Percentiles rank a stretch among this genome's conserved stretches.
phyloP scores from a whole-genome alignment of 2,888 invertebrate species.

The Parnassius glacialis region DNA sequence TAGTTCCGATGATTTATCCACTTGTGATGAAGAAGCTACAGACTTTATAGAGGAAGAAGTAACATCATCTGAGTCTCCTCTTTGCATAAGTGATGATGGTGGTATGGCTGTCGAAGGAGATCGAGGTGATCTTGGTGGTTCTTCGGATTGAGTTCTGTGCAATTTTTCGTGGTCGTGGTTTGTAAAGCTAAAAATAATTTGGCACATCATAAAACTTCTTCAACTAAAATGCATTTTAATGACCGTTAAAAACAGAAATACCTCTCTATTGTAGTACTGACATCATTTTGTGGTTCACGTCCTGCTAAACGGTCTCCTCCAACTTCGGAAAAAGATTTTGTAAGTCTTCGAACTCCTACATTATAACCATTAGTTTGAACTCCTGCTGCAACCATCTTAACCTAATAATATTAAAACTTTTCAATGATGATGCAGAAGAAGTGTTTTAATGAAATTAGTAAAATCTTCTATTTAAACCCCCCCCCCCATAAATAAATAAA shows the following conservation, averaged over 20 bases:
- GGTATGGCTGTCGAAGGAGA: conserved; percentile 78
- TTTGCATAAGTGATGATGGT: conserved; percentile 71
- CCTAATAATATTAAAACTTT: conserved; percentile 60
- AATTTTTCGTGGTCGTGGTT: conserved; percentile 86
- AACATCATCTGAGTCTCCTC: conserved; percentile 70
- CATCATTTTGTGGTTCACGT: conserved; percentile 55
- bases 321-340: conserved; percentile 92
- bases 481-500: too few species aligned
- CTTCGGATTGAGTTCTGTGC: conserved; percentile 92
- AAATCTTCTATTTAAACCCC: too few species aligned
- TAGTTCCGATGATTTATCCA: conserved; percentile 70
- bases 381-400: conserved; percentile 94
- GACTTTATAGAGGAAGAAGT: conserved; percentile 71
- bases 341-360: conserved; percentile 83
- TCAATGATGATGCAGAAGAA: too few species aligned
- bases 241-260: conserved; percentile 31
- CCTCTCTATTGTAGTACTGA: conserved; percentile 61
- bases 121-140: conserved; percentile 87
- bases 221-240: background rate
- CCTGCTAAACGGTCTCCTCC: conserved; percentile 63
- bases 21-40: conserved; percentile 63
- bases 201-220: background rate
- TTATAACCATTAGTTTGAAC: conserved; percentile 92
- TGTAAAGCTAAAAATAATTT: conserved; percentile 49
- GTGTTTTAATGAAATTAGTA: too few species aligned